phyloP scores from a whole-genome alignment of 1,140 invertebrate species.

The Hesperophylax magnus region DNA sequence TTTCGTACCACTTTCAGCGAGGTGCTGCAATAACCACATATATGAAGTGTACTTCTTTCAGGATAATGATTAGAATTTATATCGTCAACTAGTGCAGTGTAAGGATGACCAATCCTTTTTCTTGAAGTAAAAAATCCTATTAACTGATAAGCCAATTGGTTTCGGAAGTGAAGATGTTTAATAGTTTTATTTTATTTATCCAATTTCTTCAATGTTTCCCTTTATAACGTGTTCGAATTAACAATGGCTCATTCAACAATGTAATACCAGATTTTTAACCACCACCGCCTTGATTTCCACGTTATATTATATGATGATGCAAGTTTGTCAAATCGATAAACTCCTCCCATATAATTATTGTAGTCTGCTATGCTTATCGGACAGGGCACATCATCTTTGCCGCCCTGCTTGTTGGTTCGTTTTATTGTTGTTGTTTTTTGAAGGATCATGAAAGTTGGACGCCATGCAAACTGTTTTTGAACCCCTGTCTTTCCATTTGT shows the following conservation, averaged over 20 bases:
- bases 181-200: neutral
- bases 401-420: too few relatives aligned
- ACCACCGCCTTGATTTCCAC: too few relatives aligned
- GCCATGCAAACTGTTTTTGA: too few relatives aligned
- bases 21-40: neutral
- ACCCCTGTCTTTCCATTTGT: slow-evolving; percentile 3
- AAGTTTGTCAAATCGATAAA: neutral
- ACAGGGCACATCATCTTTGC: too few relatives aligned
- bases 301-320: too few relatives aligned
- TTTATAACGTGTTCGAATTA: neutral
- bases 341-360: neutral
- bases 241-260: neutral
- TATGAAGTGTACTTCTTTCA: neutral
- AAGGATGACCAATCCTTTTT: too few relatives aligned
- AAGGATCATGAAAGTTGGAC: too few relatives aligned
- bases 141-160: neutral
- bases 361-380: neutral
- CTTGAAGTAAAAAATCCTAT: too few relatives aligned
- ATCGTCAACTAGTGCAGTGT: too few relatives aligned
- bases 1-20: neutral
- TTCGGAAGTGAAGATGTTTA: neutral
- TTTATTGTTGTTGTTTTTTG: too few relatives aligned
- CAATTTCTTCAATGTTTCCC: neutral
- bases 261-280: too few relatives aligned
- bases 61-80: too few relatives aligned